Evolutionary conservation across 2,888 invertebrate species (phyloP).

Genomic region (Boloria selene): DNA sequence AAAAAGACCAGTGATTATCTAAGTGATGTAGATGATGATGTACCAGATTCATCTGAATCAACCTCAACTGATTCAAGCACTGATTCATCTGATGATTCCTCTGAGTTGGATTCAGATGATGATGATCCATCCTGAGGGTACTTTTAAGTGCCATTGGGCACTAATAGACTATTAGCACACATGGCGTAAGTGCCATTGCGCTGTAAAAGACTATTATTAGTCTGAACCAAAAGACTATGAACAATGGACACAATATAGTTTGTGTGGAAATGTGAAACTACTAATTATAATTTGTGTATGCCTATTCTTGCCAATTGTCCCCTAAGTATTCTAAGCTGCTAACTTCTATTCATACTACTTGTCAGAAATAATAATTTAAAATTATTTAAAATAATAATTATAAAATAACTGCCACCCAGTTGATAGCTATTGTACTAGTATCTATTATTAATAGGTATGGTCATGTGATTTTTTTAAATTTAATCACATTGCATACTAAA

Average conservation of each 20-base stretch:
- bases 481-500: no score
- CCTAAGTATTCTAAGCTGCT: not conserved
- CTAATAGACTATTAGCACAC: slow-evolving; percentile 2
- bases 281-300: slow-evolving; percentile 2
- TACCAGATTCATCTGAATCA: slow-evolving; percentile 48
- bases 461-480: no score
- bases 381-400: no score
- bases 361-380: no score
- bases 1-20: slow-evolving; percentile 49
- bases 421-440: no score
- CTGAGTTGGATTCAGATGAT: slow-evolving; percentile 68
- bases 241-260: slow-evolving; percentile 15
- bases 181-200: slow-evolving; percentile 12
- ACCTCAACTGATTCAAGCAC: slow-evolving; percentile 54
- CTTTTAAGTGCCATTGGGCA: slow-evolving; percentile 21
- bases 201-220: slow-evolving; percentile 18
- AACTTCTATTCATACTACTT: no score
- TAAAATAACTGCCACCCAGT: no score
- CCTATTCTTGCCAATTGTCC: not conserved
- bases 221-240: slow-evolving; percentile 9
- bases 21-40: slow-evolving; percentile 55
- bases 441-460: no score
- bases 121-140: slow-evolving; percentile 59
- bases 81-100: slow-evolving; percentile 58
- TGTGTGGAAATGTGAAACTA: slow-evolving; percentile 11